Conservation (phyloP, 2,888 invertebrate genomes). For the Erynnis tages region DNA sequence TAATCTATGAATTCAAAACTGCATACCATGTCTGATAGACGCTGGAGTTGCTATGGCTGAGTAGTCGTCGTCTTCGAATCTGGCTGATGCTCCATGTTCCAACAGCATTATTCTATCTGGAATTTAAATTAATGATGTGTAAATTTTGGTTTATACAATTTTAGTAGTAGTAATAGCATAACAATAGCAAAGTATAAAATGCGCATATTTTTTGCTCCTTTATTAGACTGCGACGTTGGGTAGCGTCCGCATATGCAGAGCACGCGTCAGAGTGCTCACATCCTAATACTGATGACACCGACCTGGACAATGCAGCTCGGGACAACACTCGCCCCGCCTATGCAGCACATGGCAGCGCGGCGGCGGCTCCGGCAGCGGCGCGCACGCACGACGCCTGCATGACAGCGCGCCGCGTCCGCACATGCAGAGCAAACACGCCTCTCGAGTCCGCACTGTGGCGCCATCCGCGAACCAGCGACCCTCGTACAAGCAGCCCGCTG, state of each 20-base stretch:
- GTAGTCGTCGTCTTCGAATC: slow-evolving; percentile 42
- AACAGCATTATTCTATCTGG: slow-evolving; percentile 55
- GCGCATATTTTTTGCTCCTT: no score
- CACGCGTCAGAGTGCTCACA: no score
- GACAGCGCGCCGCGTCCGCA: slow-evolving; percentile 87
- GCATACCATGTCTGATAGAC: slow-evolving; percentile 50
- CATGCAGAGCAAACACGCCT: slow-evolving; percentile 89
- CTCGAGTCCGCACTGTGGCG: slow-evolving; percentile 84
- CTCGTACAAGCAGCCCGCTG: slow-evolving; percentile 86
- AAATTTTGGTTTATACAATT: no score
- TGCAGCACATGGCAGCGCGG: slow-evolving; percentile 87
- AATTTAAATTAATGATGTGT: slow-evolving; percentile 63
- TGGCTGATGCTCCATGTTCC: slow-evolving; percentile 50
- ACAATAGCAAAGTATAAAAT: no score
- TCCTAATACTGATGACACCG: background rate
- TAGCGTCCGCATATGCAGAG: no score
- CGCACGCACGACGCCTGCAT: slow-evolving; percentile 90
- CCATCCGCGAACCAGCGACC: slow-evolving; percentile 86
- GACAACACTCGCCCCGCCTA: slow-evolving; percentile 87
- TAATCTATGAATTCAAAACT: slow-evolving; percentile 2
- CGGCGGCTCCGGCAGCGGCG: slow-evolving; percentile 87
- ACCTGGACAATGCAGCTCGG: slow-evolving; percentile 89
- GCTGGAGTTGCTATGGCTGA: slow-evolving; percentile 34
- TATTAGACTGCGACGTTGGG: background rate
- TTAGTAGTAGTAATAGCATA: no score